Percentiles rank a stretch among this genome's conserved stretches.
phyloP scores from a whole-genome alignment of 1,140 invertebrate genomes.

The Lepidurus packardi region DNA sequence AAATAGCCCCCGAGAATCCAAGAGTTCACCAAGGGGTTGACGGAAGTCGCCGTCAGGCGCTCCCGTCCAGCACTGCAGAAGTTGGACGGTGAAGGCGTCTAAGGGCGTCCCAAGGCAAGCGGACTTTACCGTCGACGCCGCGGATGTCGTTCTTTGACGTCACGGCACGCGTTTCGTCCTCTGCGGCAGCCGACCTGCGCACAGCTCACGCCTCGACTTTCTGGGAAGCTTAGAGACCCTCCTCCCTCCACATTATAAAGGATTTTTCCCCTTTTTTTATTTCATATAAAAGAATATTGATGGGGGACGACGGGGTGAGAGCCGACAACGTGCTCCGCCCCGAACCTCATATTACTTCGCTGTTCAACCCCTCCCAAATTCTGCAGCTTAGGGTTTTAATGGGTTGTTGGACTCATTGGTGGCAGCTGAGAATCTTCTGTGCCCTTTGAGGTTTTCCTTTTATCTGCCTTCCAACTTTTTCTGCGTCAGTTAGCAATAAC shows the following conservation, averaged over 20 bases:
- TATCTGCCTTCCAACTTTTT: no score
- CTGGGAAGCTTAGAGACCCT: neutral
- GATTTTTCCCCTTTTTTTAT: neutral
- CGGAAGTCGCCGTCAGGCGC: slow-evolving; percentile 19
- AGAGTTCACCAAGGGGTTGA: slow-evolving; percentile 14
- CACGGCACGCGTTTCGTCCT: neutral
- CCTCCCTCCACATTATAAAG: neutral
- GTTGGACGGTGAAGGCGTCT: slow-evolving; percentile 12
- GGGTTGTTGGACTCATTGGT: neutral
- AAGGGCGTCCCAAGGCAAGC: slow-evolving; percentile 20
- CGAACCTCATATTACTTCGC: neutral
- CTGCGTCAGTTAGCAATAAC: neutral
- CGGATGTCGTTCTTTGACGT: slow-evolving; percentile 2
- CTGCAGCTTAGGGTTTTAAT: neutral
- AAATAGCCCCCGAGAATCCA: slow-evolving; percentile 8
- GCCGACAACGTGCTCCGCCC: neutral
- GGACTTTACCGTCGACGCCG: neutral
- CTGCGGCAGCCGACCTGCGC: slow-evolving; percentile 13
- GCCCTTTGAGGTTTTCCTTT: no score
- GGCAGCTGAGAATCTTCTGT: slow-evolving; percentile 12
- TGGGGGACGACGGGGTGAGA: neutral
- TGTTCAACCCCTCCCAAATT: neutral
- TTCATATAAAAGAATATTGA: slow-evolving; percentile 8
- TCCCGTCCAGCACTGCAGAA: slow-evolving; percentile 9
- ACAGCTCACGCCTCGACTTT: neutral